These are phyloP conservation scores for Gasterosteus aculeatus DNA, from an alignment of 2,113 vertebrate species.

Conservation along the genomic window DNA sequence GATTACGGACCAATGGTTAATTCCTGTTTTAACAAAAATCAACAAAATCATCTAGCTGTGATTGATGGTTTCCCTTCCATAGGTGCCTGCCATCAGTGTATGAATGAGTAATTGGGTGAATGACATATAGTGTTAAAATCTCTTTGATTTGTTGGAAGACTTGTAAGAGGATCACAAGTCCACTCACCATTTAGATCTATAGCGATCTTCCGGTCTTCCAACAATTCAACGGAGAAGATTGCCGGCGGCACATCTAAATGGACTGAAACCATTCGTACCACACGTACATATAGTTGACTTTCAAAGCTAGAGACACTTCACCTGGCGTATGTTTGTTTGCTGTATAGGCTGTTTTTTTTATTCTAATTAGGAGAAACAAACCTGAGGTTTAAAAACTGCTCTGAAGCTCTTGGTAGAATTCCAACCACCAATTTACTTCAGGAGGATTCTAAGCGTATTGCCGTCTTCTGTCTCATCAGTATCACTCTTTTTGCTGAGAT, in stretches of 20 bases:
- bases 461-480: slow-evolving; percentile 1
- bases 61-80: neutral
- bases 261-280: neutral
- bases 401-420: neutral
- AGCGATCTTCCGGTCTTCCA: neutral
- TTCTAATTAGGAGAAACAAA: neutral
- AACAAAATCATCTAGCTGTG: neutral
- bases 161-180: neutral
- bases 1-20: too few relatives aligned
- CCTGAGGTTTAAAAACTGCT: neutral
- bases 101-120: neutral
- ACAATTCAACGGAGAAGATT: too few relatives aligned
- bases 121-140: neutral
- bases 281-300: neutral
- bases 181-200: neutral
- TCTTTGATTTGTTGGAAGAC: neutral
- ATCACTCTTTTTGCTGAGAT: slow-evolving; percentile 4
- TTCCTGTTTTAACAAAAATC: too few relatives aligned
- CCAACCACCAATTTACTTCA: neutral
- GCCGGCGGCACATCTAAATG: neutral
- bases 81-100: neutral
- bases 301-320: neutral
- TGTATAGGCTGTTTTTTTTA: neutral
- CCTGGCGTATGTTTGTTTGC: neutral
- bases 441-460: neutral